Percentiles rank a stretch among this genome's conserved stretches.
phyloP scores from a whole-genome alignment of 2,888 invertebrate genomes.

The Lasius fuliginosus region DNA sequence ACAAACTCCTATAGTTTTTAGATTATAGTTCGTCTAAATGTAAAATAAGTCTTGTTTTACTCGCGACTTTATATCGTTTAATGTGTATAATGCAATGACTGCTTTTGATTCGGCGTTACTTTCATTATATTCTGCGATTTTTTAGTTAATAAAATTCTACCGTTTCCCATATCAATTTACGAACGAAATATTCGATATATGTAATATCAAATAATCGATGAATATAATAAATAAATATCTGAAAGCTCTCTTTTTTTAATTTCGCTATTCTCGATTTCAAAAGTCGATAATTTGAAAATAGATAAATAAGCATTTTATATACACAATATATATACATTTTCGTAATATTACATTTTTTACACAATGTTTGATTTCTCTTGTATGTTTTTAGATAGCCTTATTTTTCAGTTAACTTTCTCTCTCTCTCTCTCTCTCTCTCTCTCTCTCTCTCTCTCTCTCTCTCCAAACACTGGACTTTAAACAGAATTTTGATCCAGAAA shows the following conservation, averaged over 20 bases:
- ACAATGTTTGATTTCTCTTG: neutral
- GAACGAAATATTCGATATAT: constrained; percentile 51
- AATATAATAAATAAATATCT: constrained; percentile 51
- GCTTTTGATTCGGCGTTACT: constrained; percentile 7
- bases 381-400: neutral
- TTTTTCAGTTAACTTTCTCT: neutral
- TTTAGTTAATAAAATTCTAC: constrained; percentile 50
- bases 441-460: neutral
- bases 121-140: constrained; percentile 39
- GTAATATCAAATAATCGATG: constrained; percentile 48
- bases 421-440: neutral
- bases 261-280: constrained; percentile 24
- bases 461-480: neutral
- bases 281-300: constrained; percentile 25
- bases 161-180: constrained; percentile 36
- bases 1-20: too few relatives aligned
- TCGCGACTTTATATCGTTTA: constrained; percentile 7
- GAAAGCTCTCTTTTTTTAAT: constrained; percentile 36
- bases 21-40: neutral
- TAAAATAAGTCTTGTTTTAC: neutral
- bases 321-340: neutral
- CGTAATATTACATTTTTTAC: neutral
- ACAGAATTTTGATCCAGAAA: neutral
- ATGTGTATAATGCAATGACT: constrained; percentile 8
- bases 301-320: constrained; percentile 11